A percentile compares a stretch with the other conserved stretches of the same genome.
Evolutionary conservation across 37 sponge, comb jelly and placozoan species (phyloP).

Genomic region (Amphimedon queenslandica): DNA sequence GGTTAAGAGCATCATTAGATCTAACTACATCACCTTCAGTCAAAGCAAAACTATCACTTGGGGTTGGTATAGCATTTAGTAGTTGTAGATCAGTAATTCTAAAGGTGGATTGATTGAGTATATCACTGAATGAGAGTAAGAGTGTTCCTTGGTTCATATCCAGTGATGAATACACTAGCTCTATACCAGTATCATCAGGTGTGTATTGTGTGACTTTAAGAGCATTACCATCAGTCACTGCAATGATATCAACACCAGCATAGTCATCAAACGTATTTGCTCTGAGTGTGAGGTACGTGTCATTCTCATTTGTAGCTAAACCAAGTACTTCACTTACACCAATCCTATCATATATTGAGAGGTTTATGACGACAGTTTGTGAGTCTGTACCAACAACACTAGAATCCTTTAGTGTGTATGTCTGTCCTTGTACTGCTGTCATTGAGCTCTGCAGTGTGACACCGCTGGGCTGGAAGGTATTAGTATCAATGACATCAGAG

Average conservation of each 20-base stretch:
- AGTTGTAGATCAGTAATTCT: conserved; percentile 32
- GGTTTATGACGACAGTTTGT: conserved; percentile 35
- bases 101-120: conserved; percentile 66
- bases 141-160: conserved; percentile 64
- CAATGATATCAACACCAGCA: conserved; percentile 61
- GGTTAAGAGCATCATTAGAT: conserved; percentile 53
- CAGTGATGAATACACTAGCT: conserved; percentile 31
- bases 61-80: conserved; percentile 11
- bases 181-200: conserved; percentile 48
- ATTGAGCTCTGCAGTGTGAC: conserved; percentile 50
- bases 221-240: conserved; percentile 75
- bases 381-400: conserved; percentile 31
- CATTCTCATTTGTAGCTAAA: conserved; percentile 55
- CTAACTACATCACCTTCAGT: conserved; percentile 36
- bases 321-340: conserved; percentile 46
- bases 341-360: conserved; percentile 64
- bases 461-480: conserved; percentile 40
- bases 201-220: conserved; percentile 37
- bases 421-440: not conserved
- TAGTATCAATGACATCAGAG: conserved; percentile 48
- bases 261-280: conserved; percentile 83
- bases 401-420: conserved; percentile 47
- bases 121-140: conserved; percentile 71
- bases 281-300: conserved; percentile 70
- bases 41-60: not conserved